These are phyloP conservation scores for Chloroceryle inda DNA, from an alignment of 2,797 vertebrate species.

Conservation along the genomic window DNA sequence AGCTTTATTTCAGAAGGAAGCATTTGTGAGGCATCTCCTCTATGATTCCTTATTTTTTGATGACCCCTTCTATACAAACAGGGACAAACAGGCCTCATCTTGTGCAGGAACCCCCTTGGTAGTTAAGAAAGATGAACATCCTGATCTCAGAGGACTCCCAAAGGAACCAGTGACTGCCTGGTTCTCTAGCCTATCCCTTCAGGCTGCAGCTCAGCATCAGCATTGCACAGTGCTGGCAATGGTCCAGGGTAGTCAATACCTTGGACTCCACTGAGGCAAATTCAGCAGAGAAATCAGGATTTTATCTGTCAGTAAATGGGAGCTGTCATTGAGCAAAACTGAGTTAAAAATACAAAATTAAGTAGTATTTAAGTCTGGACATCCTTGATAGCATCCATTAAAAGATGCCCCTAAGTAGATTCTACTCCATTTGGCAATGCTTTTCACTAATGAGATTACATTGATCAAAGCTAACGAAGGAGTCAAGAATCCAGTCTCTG, in stretches of 20 bases:
- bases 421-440: conserved; percentile 36
- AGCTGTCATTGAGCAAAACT: conserved; percentile 18
- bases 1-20: not conserved
- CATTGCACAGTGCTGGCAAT: not conserved
- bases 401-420: conserved; percentile 39
- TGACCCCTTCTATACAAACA: not conserved
- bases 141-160: not conserved
- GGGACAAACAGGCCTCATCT: not conserved
- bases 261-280: not conserved
- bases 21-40: not conserved
- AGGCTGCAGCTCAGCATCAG: not conserved
- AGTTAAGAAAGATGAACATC: not conserved
- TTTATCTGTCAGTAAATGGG: conserved; percentile 49
- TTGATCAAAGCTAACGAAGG: conserved; percentile 54
- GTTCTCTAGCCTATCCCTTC: not conserved
- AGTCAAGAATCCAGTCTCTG: conserved; percentile 31
- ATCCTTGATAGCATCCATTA: conserved; percentile 33
- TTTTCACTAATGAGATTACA: conserved; percentile 55
- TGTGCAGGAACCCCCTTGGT: not conserved
- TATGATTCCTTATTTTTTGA: not conserved
- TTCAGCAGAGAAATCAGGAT: not conserved
- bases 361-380: conserved; percentile 47
- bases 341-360: conserved; percentile 64
- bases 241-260: not conserved
- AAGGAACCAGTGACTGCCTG: not conserved